Evolutionary conservation across 2,113 vertebrate genomes (phyloP).

Genomic region (Sclerurus mexicanus): DNA sequence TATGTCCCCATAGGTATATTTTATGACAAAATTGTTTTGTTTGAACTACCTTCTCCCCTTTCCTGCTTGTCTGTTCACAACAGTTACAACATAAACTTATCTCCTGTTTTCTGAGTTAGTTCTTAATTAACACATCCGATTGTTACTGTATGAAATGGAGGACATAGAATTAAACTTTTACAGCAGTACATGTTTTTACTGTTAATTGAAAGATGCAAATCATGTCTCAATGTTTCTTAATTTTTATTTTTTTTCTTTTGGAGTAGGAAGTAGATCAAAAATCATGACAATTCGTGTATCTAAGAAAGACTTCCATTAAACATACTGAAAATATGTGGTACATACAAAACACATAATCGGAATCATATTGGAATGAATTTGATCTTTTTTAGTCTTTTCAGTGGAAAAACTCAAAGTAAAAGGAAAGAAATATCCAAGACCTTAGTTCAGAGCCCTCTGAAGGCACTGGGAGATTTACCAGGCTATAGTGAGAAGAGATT

Average conservation of each 20-base stretch:
- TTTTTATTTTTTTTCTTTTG: not conserved
- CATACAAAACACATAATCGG: not conserved
- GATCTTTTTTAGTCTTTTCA: not conserved
- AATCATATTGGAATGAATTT: not conserved
- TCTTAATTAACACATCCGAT: not conserved
- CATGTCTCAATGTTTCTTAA: not conserved
- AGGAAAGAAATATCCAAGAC: not conserved
- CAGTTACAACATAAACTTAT: not conserved
- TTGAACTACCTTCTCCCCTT: not conserved
- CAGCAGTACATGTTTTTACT: not conserved
- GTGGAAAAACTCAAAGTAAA: not conserved
- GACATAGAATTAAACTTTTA: not conserved
- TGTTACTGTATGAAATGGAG: not conserved
- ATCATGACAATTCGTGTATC: not conserved
- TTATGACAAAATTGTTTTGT: not conserved
- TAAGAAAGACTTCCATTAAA: not conserved
- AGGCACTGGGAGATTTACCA: not conserved
- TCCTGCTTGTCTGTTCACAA: not conserved
- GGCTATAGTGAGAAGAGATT: conserved; percentile 3
- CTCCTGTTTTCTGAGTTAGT: not conserved
- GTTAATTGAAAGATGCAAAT: not conserved
- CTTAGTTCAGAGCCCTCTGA: not conserved
- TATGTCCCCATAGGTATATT: not conserved
- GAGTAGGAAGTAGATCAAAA: not conserved
- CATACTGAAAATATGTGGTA: not conserved